A percentile compares a stretch with the other conserved stretches of the same genome.
phyloP scores from a whole-genome alignment of 2,888 invertebrate genomes.

The Marronus borbonicus region DNA sequence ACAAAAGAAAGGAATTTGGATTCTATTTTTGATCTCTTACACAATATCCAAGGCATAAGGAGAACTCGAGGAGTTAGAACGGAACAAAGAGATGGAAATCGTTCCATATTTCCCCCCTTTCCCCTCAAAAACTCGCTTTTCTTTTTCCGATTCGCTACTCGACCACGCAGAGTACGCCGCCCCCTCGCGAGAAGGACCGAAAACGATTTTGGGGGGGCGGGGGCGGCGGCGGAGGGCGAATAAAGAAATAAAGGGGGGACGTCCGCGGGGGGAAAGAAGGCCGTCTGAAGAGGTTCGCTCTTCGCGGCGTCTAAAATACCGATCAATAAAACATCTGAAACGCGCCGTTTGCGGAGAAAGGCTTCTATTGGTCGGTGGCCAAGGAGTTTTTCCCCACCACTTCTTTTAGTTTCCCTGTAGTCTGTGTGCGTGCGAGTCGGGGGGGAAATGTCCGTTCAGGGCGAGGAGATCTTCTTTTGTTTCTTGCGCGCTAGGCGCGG shows the following conservation, averaged over 20 bases:
- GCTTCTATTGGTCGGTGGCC: constrained; percentile 68
- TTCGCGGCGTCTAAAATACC: constrained; percentile 67
- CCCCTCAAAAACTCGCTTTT: background rate
- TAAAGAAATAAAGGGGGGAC: constrained; percentile 14
- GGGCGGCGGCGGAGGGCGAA: background rate
- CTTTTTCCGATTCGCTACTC: constrained; percentile 9
- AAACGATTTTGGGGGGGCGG: background rate
- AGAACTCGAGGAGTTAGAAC: background rate
- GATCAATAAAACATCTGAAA: constrained; percentile 70
- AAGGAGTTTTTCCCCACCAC: constrained; percentile 70
- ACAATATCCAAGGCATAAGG: too few species aligned
- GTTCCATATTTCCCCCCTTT: background rate
- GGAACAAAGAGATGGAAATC: too few species aligned
- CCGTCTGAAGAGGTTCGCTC: constrained; percentile 64
- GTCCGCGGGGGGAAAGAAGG: constrained; percentile 1
- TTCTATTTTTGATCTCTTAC: too few species aligned
- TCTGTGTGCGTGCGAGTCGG: background rate
- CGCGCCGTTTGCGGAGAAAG: constrained; percentile 51
- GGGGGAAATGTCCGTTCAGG: constrained; percentile 68
- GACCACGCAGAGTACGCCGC: background rate
- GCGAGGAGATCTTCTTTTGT: constrained; percentile 68
- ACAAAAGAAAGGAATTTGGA: too few species aligned
- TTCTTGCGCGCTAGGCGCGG: constrained; percentile 55
- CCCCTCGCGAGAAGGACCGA: background rate
- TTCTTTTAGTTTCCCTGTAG: constrained; percentile 54